Evolutionary conservation across 2,113 vertebrate genomes (phyloP).

Genomic region (Salminus brasiliensis): DNA sequence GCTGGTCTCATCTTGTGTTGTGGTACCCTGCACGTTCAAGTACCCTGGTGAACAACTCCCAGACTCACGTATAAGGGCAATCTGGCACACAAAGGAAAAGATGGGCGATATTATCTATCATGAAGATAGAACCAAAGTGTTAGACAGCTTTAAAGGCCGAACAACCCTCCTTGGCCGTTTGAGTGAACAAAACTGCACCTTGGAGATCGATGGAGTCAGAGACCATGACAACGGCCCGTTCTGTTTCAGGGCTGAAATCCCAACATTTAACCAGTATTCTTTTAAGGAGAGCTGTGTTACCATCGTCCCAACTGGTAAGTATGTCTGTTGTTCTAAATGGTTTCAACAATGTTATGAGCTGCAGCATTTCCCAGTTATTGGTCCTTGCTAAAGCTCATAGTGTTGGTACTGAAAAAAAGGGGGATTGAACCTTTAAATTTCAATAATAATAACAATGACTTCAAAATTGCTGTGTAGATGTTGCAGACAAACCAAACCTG

Average conservation of each 20-base stretch:
- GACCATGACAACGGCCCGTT: slow-evolving; percentile 63
- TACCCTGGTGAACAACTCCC: slow-evolving; percentile 42
- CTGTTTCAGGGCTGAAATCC: slow-evolving; percentile 67
- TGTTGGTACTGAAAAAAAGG: too few species aligned
- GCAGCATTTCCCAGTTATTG: too few species aligned
- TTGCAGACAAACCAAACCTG: slow-evolving; percentile 32
- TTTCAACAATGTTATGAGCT: too few species aligned
- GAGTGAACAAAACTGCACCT: slow-evolving; percentile 60
- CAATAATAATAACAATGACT: background rate
- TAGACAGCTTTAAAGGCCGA: slow-evolving; percentile 42
- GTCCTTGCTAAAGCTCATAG: too few species aligned
- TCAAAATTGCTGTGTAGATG: slow-evolving; percentile 36
- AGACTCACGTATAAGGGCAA: slow-evolving; percentile 44
- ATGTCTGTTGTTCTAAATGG: background rate
- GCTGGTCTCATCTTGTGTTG: slow-evolving; percentile 66
- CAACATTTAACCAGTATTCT: slow-evolving; percentile 45
- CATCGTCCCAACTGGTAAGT: slow-evolving; percentile 51
- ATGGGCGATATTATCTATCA: rapidly evolving
- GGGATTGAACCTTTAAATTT: background rate
- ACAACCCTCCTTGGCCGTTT: slow-evolving; percentile 60
- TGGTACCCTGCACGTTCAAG: slow-evolving; percentile 65
- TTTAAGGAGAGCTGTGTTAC: slow-evolving; percentile 54
- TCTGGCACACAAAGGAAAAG: slow-evolving; percentile 27
- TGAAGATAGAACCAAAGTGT: rapidly evolving
- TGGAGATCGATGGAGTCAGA: slow-evolving; percentile 57